A percentile compares a stretch with the other conserved stretches of the same genome.
These are phyloP conservation scores for Tupaia chinensis DNA, from an alignment of 2,113 vertebrate species.

Conservation along the genomic window DNA sequence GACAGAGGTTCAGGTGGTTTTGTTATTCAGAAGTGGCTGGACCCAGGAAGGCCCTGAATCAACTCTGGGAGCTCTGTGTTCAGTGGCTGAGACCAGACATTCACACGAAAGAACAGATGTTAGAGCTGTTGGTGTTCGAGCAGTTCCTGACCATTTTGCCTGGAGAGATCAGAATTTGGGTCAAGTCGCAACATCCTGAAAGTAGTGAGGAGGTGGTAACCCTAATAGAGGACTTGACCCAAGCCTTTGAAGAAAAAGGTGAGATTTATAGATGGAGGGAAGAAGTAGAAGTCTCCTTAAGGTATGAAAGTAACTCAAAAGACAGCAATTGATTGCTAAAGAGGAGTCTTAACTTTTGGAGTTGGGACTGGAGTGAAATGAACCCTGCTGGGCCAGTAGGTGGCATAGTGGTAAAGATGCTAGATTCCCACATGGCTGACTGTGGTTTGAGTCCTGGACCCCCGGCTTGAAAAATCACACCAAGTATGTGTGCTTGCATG, in stretches of 20 bases:
- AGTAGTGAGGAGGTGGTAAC: constrained; percentile 68
- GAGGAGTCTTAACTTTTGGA: neutral
- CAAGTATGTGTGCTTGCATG: too few species aligned
- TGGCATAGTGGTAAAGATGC: too few species aligned
- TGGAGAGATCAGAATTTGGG: constrained; percentile 77
- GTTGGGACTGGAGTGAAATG: neutral
- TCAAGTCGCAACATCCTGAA: constrained; percentile 70
- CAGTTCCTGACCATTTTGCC: constrained; percentile 77
- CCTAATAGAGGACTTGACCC: constrained; percentile 75
- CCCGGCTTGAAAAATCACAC: too few species aligned
- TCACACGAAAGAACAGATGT: constrained; percentile 79
- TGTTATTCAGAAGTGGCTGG: constrained; percentile 72
- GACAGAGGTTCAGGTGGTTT: constrained; percentile 77
- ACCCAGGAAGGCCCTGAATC: constrained; percentile 75
- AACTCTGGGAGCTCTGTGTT: constrained; percentile 75
- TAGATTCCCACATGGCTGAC: too few species aligned
- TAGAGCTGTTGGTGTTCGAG: constrained; percentile 79
- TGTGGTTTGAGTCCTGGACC: too few species aligned
- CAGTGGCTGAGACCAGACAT: constrained; percentile 81
- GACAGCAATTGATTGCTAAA: neutral
- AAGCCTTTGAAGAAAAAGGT: constrained; percentile 72
- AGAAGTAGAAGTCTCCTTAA: neutral
- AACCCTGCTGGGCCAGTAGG: neutral
- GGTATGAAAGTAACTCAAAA: neutral
- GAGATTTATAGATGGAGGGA: constrained; percentile 36